phyloP scores from a whole-genome alignment of 2,888 invertebrate genomes.

The Phoenoteleia sp. region DNA sequence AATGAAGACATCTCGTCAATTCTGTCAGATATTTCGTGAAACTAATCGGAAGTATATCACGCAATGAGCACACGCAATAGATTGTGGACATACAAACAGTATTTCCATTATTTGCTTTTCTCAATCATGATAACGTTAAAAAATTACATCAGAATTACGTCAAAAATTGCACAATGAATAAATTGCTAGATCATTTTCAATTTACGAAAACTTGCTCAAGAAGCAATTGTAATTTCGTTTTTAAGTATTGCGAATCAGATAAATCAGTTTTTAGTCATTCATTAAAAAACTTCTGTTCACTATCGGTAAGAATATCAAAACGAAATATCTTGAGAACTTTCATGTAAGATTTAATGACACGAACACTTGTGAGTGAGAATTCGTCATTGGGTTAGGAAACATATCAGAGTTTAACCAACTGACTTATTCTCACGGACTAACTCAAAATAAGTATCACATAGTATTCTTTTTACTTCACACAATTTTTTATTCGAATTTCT shows the following conservation, averaged over 20 bases:
- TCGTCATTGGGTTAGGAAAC: conserved; percentile 74
- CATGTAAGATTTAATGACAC: conserved; percentile 72
- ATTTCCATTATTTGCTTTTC: conserved; percentile 10
- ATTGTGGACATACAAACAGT: conserved; percentile 58
- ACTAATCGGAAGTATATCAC: conserved; percentile 82
- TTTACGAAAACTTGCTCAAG: too few relatives aligned
- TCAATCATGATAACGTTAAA: too few relatives aligned
- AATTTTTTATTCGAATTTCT: too few relatives aligned
- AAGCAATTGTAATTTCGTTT: too few relatives aligned
- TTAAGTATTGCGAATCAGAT: too few relatives aligned
- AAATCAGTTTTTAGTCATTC: too few relatives aligned
- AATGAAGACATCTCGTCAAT: conserved; percentile 84
- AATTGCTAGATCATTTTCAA: too few relatives aligned
- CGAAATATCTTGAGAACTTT: conserved; percentile 11
- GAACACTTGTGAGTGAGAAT: conserved; percentile 77
- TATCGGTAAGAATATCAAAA: conserved; percentile 24
- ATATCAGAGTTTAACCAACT: conserved; percentile 67
- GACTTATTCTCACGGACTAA: conserved; percentile 82
- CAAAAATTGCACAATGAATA: too few relatives aligned
- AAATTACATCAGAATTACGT: too few relatives aligned
- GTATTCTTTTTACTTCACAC: conserved; percentile 75
- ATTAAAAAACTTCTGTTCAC: background rate
- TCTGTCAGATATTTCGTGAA: conserved; percentile 82
- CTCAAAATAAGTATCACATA: conserved; percentile 83
- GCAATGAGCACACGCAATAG: conserved; percentile 79